Evolutionary conservation across 1,140 invertebrate genomes (phyloP), one percentile per base, ranked within the genome.

Genomic region (Ylistrum balloti): DNA sequence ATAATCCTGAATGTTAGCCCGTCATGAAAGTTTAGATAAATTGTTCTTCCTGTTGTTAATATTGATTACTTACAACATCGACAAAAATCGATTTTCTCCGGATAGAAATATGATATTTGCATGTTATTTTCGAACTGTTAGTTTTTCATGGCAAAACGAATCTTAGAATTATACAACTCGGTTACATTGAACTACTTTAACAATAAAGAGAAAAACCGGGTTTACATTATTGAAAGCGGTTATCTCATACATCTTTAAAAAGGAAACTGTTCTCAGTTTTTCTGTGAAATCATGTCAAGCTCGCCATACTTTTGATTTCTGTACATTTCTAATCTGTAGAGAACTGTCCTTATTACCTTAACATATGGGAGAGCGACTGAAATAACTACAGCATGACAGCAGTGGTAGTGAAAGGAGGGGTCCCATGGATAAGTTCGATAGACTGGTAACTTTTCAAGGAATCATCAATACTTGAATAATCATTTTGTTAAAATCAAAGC

Each of bases 381-480:
- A 74, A 74, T n/a, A 45, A 28, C n/a, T n/a, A 28, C 56, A 17
- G 22, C 56, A 74, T 74, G 56, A 28, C 56, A 74, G 20, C 22
- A 74, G 28, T 45, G 20, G 17, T 45, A 45, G 56, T n/a, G 56
- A 17, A 1, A 45, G 20, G 17, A 56, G 56, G n/a, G n/a, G 5
- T 3, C 56, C 5, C 11, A 74, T 74, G 56, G 56, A 3, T 74
- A 7, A 17, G 10, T 45, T 45, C 41, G 41, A 45, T 45, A 45
- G 1, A 13, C 20, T 17, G 41, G 41, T 13, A 1, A 45, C 7
- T 45, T 0, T 86, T 34, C 32, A 5, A 86, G 32, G n/a, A 13
- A 22, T 33, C 13, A 10, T 38, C 34, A 98, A 38, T 7, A 38
- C n/a, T 38, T 38, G 13, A 38, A 38, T 38, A 13, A 38, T n/a